Evolutionary conservation across 2,113 vertebrate genomes (phyloP), one percentile per base, ranked within the genome.

Genomic region (Cromileptes altivelis): DNA sequence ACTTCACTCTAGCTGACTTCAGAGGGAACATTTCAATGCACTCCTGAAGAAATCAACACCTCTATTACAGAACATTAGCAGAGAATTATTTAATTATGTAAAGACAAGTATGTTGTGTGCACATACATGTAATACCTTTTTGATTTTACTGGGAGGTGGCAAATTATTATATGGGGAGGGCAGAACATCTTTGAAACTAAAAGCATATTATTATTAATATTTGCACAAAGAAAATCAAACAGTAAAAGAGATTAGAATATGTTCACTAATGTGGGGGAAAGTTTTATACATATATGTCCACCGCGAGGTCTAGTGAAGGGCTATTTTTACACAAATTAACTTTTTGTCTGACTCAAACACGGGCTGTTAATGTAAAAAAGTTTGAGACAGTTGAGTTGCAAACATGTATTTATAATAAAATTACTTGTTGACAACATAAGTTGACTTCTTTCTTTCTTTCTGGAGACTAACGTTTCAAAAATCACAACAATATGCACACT

Each of bases 331-430:
- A 84, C 42, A 75, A 61, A 75, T 67, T 42, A 72, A 70, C 33
- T n/a, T 55, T 69, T 75, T 67, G 25, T 86, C 57, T 45, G 60
- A 77, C 64, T 85, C 27, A 71, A 72, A 72, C 9, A 55, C 45
- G 13, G 49, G 23, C 55, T 81, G 40, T 75, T 40, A 19, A 79
- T 70, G n/a, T 73, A 37, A 60, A 78, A 47, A 18, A 33, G 45
- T 53, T 52, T 76, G 50, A 61, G 30, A 70, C 42, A 37, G 33
- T 55, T 56, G 45, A 86, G 75, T 55, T 88, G 19, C 17, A 86
- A 81, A 87, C 9, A 69, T 40, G 53, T 93, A 88, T 94, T 92
- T 94, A 92, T 92, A 91, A 90, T 92, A 94, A 93, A 94, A 91
- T 42, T 2, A 77, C 80, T 77, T 61, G 1, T 81, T 70, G 21